Evolutionary conservation across 2,888 invertebrate genomes (phyloP).

Genomic region (Cecidostiba fungosa): DNA sequence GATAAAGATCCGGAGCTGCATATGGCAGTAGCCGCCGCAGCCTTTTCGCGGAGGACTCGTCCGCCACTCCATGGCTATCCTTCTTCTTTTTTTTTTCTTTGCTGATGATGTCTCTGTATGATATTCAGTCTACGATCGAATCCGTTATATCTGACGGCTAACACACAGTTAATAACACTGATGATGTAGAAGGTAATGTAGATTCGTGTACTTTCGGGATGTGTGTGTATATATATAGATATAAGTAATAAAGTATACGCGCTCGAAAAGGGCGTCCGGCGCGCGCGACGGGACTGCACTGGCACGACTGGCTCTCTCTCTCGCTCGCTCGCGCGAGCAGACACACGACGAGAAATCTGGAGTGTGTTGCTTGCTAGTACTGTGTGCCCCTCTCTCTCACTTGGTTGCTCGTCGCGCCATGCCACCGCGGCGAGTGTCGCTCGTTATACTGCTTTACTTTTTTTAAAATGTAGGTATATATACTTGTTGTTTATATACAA

Average conservation of each 20-base stretch:
- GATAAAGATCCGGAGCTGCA: slow-evolving; percentile 18
- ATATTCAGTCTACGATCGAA: neutral
- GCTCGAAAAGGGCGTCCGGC: slow-evolving; percentile 10
- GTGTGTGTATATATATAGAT: neutral
- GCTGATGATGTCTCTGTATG: no score
- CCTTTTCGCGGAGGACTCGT: slow-evolving; percentile 16
- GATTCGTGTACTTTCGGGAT: neutral
- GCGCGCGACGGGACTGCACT: slow-evolving; percentile 17
- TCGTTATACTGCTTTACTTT: neutral
- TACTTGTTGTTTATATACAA: no score
- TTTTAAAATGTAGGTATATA: no score
- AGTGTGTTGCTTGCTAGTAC: slow-evolving; percentile 37
- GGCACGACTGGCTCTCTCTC: slow-evolving; percentile 3
- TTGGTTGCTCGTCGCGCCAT: slow-evolving; percentile 45
- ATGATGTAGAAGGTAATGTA: no score
- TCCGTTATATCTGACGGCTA: neutral
- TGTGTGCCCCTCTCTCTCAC: slow-evolving; percentile 20
- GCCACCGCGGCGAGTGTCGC: slow-evolving; percentile 4
- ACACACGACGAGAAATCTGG: slow-evolving; percentile 52
- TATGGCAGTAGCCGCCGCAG: slow-evolving; percentile 13
- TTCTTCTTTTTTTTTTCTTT: neutral
- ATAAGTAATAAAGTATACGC: neutral
- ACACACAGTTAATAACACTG: neutral
- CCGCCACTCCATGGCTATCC: slow-evolving; percentile 32
- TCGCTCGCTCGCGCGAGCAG: neutral